Conservation (phyloP, 2,113 vertebrate genomes). For the Donacobius atricapilla region DNA sequence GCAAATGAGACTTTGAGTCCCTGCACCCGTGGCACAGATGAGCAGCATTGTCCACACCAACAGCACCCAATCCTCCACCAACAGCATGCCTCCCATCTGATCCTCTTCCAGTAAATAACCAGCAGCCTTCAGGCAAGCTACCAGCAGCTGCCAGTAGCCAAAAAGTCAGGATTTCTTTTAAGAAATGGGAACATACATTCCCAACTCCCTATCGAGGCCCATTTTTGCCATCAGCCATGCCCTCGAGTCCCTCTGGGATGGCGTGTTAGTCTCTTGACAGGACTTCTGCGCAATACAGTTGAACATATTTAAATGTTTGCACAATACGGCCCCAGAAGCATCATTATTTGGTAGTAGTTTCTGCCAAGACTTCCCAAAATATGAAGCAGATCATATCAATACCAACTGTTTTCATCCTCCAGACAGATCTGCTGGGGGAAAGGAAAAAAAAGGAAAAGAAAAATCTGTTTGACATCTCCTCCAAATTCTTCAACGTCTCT, state of each 20-base stretch:
- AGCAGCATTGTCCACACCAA: background rate
- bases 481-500: background rate
- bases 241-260: background rate
- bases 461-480: constrained; percentile 47
- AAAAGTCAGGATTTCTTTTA: background rate
- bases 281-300: background rate
- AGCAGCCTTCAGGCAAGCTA: background rate
- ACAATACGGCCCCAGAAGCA: constrained; percentile 17
- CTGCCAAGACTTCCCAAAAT: constrained; percentile 56
- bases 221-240: background rate
- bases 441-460: background rate
- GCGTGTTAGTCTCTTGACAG: background rate
- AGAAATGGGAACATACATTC: background rate
- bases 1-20: background rate
- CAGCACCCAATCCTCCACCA: background rate
- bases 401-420: constrained; percentile 46
- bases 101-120: background rate
- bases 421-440: background rate
- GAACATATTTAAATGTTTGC: constrained; percentile 37
- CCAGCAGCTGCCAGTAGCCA: background rate
- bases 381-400: constrained; percentile 48
- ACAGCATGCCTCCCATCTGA: background rate
- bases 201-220: background rate
- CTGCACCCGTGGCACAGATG: background rate
- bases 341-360: constrained; percentile 30